phyloP scores from a whole-genome alignment of 2,888 invertebrate species.

The Phyllotreta cruciferae region DNA sequence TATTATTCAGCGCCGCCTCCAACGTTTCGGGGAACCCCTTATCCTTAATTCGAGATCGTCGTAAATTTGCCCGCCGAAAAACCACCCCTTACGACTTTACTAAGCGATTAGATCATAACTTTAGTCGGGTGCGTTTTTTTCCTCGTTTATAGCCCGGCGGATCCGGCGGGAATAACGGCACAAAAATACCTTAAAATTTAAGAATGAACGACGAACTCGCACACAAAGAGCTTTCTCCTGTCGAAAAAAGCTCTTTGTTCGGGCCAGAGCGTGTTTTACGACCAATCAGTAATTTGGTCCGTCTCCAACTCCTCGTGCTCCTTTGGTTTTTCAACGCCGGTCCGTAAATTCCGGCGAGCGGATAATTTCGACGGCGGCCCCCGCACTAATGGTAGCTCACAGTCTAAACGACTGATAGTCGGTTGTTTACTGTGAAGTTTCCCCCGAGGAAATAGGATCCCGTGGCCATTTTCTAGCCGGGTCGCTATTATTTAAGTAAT shows the following conservation, averaged over 20 bases:
- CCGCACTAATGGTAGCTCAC: constrained; percentile 33
- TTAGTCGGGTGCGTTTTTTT: not conserved
- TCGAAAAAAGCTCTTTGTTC: too few relatives aligned
- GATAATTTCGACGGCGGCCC: not conserved
- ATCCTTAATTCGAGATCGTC: constrained; percentile 32
- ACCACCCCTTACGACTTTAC: constrained; percentile 45
- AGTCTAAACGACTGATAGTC: constrained; percentile 46
- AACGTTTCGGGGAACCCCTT: constrained; percentile 26
- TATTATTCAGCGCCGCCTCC: not conserved
- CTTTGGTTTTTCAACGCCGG: not conserved
- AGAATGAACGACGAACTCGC: too few relatives aligned
- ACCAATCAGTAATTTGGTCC: too few relatives aligned
- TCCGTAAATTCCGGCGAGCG: not conserved
- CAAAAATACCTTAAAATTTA: not conserved
- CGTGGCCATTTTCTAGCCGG: constrained; percentile 59
- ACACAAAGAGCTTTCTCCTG: too few relatives aligned
- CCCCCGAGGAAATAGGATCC: constrained; percentile 59
- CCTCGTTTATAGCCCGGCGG: not conserved
- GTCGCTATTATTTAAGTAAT: constrained; percentile 60
- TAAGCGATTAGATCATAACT: constrained; percentile 44
- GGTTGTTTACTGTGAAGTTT: constrained; percentile 56
- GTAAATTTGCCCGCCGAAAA: constrained; percentile 45
- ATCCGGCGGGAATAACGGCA: not conserved
- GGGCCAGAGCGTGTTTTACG: too few relatives aligned
- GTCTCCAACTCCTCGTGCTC: too few relatives aligned